Conservation (phyloP, 2,888 invertebrate genomes). For the Ethmia dodecea region DNA sequence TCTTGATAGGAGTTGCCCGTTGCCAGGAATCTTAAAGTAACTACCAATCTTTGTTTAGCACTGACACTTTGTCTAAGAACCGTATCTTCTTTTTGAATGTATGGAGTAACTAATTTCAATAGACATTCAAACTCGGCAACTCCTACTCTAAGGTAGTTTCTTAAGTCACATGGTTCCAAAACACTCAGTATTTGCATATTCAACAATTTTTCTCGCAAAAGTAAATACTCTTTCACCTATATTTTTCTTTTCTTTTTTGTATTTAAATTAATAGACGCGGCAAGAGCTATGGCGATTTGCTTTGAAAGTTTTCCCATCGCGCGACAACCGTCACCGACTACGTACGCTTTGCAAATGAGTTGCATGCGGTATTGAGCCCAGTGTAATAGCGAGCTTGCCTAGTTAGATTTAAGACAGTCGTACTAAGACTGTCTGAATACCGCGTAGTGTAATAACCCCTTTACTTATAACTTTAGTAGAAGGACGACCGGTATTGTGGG, state of each 20-base stretch:
- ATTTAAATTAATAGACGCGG: neutral
- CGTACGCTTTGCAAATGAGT: too few species aligned
- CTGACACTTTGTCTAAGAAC: neutral
- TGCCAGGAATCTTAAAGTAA: conserved; percentile 3
- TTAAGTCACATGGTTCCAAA: neutral
- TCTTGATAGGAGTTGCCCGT: neutral
- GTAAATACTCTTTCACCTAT: too few species aligned
- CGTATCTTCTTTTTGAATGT: neutral
- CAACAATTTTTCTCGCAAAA: neutral
- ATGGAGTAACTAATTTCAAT: neutral
- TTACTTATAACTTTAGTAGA: neutral
- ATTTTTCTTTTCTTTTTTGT: neutral
- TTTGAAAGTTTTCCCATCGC: neutral
- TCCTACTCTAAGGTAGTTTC: neutral
- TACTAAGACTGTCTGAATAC: neutral
- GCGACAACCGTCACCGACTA: neutral
- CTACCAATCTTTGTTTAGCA: conserved; percentile 5
- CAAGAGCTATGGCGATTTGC: neutral
- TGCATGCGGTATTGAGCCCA: neutral
- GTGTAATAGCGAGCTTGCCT: neutral
- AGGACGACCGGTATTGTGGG: too few species aligned
- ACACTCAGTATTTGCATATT: neutral
- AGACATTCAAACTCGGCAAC: neutral
- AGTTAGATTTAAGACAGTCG: too few species aligned
- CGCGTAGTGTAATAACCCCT: neutral